A percentile compares a stretch with the other conserved stretches of the same genome.
These are phyloP conservation scores for Ptychodera flava DNA, from an alignment of 35 echinoderm and acorn worm species.

Conservation along the genomic window DNA sequence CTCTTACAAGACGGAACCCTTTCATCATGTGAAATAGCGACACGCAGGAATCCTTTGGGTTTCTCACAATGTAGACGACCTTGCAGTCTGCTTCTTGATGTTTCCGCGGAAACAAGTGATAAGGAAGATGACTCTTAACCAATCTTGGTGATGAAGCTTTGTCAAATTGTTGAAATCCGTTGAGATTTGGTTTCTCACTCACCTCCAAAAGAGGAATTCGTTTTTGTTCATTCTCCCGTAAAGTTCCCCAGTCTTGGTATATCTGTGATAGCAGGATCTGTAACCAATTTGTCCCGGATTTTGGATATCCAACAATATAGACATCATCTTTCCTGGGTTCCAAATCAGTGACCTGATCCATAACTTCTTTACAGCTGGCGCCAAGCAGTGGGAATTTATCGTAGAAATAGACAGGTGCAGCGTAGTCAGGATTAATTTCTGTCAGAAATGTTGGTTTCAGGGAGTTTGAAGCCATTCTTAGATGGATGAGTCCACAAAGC, in stretches of 20 bases:
- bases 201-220: neutral
- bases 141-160: neutral
- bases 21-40: neutral
- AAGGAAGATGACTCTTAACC: neutral
- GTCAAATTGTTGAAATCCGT: neutral
- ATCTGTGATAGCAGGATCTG: neutral
- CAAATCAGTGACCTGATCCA: neutral
- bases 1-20: neutral
- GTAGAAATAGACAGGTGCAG: neutral
- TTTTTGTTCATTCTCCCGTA: neutral
- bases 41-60: neutral
- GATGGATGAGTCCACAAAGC: no score
- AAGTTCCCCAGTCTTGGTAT: neutral
- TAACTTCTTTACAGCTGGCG: neutral
- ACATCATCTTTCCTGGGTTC: neutral
- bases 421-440: neutral
- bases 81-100: neutral
- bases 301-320: neutral
- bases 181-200: neutral
- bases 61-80: neutral
- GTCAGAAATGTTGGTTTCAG: neutral
- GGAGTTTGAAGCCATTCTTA: no score
- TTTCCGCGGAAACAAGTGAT: neutral
- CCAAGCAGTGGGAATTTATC: neutral
- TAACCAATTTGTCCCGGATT: neutral